phyloP scores from a whole-genome alignment of 1,140 invertebrate genomes.

The Brachionus paranguensis region DNA sequence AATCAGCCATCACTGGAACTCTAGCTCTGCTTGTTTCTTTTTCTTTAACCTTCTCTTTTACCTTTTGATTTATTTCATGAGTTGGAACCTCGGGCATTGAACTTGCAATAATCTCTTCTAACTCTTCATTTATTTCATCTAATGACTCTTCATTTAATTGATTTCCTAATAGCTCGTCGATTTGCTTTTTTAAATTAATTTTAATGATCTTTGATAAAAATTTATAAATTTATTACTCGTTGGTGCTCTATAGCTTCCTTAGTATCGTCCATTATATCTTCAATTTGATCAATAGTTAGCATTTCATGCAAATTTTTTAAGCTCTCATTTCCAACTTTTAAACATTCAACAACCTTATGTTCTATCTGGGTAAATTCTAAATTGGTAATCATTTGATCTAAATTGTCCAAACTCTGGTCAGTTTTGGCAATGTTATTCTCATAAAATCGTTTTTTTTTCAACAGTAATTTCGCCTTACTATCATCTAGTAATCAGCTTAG shows the following conservation, averaged over 20 bases:
- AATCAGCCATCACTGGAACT: not conserved
- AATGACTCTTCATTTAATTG: constrained; percentile 10
- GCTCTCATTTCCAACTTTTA: constrained; percentile 32
- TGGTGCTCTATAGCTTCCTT: constrained; percentile 30
- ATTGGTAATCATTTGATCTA: constrained; percentile 22
- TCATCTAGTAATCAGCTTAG: not conserved
- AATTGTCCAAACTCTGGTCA: constrained; percentile 25
- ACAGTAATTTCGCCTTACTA: constrained; percentile 24
- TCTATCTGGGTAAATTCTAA: constrained; percentile 37
- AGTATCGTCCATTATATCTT: constrained; percentile 36
- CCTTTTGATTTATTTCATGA: not conserved
- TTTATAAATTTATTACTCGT: not conserved
- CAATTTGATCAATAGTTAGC: constrained; percentile 34
- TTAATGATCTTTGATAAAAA: not conserved
- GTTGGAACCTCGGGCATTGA: constrained; percentile 8
- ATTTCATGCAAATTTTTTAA: constrained; percentile 35
- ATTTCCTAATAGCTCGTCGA: constrained; percentile 1
- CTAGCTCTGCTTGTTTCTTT: not conserved
- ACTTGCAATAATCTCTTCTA: not conserved
- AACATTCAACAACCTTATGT: constrained; percentile 14
- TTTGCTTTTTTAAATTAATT: not conserved
- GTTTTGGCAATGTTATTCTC: constrained; percentile 27
- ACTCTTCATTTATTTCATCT: constrained; percentile 32
- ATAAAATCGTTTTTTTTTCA: constrained; percentile 30
- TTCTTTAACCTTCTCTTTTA: not conserved